phyloP scores from a whole-genome alignment of 2,113 vertebrate species.

The Amphiprion ocellaris region DNA sequence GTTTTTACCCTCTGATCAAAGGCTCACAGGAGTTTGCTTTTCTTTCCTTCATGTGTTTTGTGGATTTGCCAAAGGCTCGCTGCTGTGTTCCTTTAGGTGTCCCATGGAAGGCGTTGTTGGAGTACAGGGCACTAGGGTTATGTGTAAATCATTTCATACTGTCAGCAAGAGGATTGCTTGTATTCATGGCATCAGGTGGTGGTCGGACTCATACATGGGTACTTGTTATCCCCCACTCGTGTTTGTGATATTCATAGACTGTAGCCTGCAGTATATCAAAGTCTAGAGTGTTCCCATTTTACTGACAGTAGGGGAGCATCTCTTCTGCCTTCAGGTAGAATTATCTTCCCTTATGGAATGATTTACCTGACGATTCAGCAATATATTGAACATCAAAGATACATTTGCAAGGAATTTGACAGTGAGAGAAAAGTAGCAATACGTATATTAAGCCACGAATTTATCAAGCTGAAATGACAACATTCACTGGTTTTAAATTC shows the following conservation, averaged over 20 bases:
- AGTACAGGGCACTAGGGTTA: neutral
- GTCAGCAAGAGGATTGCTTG: conserved; percentile 6
- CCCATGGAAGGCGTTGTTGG: neutral
- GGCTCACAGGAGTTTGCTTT: conserved; percentile 30
- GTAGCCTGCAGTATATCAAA: neutral
- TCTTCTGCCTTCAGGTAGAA: neutral
- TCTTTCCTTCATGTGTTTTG: neutral
- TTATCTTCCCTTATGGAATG: conserved; percentile 5
- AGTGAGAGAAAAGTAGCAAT: no score
- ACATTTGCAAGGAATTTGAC: no score
- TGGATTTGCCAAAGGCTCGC: neutral
- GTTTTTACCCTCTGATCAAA: conserved; percentile 11
- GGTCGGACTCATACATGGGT: neutral
- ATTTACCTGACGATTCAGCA: no score
- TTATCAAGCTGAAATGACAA: no score
- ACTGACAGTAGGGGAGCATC: neutral
- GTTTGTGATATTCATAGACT: conserved; percentile 52
- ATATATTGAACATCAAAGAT: no score
- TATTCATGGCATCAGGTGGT: conserved; percentile 39
- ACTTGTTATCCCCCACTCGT: conserved; percentile 15
- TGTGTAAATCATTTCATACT: conserved; percentile 21
- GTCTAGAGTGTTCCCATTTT: conserved; percentile 1
- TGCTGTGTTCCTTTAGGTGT: conserved; percentile 29
- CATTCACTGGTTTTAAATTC: no score
- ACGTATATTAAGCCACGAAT: no score